Base-by-base conservation (phyloP, 1,140 invertebrate genomes). In the Heliothis subflexa region DNA sequence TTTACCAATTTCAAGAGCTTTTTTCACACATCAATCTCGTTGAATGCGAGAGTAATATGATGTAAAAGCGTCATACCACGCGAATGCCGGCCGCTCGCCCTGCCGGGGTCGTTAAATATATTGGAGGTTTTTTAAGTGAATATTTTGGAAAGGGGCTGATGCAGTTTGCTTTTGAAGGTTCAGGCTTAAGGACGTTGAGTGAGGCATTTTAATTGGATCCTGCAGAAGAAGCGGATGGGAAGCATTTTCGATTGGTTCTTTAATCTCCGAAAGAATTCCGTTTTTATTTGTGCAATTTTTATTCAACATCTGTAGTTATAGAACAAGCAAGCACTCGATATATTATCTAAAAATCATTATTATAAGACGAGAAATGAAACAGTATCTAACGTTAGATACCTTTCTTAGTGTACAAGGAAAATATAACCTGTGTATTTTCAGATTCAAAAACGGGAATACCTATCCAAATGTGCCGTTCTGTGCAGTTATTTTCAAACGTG, bases 1-100 rank as follows among this genome's bases (percentile, higher is more conserved):
- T 94, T 93, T 89, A 90, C 89, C 91, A 94, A 94, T 94, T 92
- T 93, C 88, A 88, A 88, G 84, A 90, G 90, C 83, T 89, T 86
- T 88, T 84, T 89, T 83, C 84, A 91, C 87, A 91, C 90, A 92
- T 90, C 91, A 92, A 91, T 94, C 90, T 89, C 84, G 79, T 81
- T 86, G 83, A 87, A 87, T 91, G 84, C 82, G 81, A 82, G 83
- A 83, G 83, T 86, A 85, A 85, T 87, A 89, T 86, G 85, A 81
- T 85, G 83, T 85, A 83, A 87, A 85, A 82, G 81, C 85, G 80
- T 84, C 78, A 83, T 79, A 75, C 71, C 50, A 55, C 70, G 52
- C 54, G 80, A 72, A 81, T 77, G 59, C 57, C 73, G 73, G 7
- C 57, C 57, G 73, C 12, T 13, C 16, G 50, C 73, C 18, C 16